These are phyloP conservation scores for Felis chaus DNA, from an alignment of 2,113 vertebrate genomes.

Conservation along the genomic window DNA sequence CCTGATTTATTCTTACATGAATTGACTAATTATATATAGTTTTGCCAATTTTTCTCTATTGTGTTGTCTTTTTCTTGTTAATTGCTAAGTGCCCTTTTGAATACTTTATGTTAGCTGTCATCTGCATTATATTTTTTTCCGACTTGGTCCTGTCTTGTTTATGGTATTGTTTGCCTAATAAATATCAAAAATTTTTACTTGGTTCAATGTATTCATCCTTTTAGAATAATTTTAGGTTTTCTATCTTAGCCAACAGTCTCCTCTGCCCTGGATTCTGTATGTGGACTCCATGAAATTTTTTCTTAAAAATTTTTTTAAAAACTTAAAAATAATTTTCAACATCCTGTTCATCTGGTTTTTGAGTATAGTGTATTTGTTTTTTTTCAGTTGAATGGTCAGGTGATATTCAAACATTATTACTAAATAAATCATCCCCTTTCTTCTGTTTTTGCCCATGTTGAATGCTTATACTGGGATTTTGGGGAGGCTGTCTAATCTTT, in stretches of 20 bases:
- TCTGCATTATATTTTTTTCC: background rate
- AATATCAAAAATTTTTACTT: background rate
- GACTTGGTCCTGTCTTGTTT: slow-evolving; percentile 15
- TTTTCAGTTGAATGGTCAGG: background rate
- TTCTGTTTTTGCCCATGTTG: background rate
- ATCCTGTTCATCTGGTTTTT: slow-evolving; percentile 3
- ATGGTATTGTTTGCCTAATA: background rate
- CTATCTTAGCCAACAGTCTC: background rate
- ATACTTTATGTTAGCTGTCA: background rate
- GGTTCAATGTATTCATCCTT: background rate
- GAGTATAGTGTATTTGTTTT: background rate
- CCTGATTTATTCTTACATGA: background rate
- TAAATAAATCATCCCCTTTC: background rate
- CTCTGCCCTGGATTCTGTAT: background rate
- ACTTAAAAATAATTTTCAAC: slow-evolving; percentile 29
- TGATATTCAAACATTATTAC: background rate
- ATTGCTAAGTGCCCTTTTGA: background rate
- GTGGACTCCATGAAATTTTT: background rate
- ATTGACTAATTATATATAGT: background rate
- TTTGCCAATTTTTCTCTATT: background rate
- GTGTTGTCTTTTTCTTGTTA: background rate
- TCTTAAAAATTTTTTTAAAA: background rate
- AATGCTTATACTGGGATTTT: background rate
- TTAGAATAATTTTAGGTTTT: background rate
- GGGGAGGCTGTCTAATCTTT: background rate